Conservation (phyloP, 2,797 vertebrate genomes). For the Leuciscus waleckii region DNA sequence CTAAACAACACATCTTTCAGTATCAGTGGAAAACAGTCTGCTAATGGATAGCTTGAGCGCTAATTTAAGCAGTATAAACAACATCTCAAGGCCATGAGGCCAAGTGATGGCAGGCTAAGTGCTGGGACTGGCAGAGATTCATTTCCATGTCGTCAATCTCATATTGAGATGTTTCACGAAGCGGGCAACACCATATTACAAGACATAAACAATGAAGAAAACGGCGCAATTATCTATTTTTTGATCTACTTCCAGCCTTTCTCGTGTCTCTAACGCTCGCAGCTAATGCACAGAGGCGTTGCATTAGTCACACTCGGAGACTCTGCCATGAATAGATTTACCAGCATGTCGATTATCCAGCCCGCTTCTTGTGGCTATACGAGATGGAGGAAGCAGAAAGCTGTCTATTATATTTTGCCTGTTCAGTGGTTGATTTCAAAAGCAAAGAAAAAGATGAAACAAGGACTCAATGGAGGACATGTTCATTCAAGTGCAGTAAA, state of each 20-base stretch:
- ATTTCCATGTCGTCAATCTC: neutral
- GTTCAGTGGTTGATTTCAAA: neutral
- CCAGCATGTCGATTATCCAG: neutral
- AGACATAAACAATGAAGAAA: conserved; percentile 6
- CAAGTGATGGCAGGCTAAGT: neutral
- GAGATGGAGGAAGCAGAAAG: neutral
- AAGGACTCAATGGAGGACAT: neutral
- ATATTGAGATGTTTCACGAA: neutral
- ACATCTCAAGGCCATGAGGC: conserved; percentile 4
- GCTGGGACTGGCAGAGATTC: neutral
- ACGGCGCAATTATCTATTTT: neutral
- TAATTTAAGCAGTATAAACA: conserved; percentile 32
- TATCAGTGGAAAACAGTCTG: neutral
- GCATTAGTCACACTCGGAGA: conserved; percentile 22
- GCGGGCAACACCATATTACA: neutral
- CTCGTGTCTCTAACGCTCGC: neutral
- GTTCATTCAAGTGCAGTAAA: neutral
- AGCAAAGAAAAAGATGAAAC: neutral
- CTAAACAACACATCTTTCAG: conserved; percentile 34
- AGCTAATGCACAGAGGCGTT: neutral
- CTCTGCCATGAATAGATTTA: conserved; percentile 27
- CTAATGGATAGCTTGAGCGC: conserved; percentile 21
- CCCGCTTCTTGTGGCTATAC: neutral
- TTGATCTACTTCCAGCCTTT: conserved; percentile 24
- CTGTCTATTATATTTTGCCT: conserved; percentile 1